A percentile compares a stretch with the other conserved stretches of the same genome.
phyloP scores from a whole-genome alignment of 2,113 vertebrate genomes.

The Phylloscopus whistleri region DNA sequence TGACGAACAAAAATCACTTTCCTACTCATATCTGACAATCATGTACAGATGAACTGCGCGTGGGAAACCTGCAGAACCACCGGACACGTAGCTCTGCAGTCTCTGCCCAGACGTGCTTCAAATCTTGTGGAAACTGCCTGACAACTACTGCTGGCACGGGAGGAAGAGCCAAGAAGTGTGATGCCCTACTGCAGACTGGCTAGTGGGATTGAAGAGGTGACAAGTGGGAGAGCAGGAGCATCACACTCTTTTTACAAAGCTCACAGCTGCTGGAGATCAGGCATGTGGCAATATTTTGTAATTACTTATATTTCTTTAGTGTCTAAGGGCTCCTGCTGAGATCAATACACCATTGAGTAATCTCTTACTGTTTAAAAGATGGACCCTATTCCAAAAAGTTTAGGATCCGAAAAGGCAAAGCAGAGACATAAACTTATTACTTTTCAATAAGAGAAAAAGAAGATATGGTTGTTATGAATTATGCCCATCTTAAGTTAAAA shows the following conservation, averaged over 20 bases:
- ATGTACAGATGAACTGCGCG: neutral
- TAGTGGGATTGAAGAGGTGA: neutral
- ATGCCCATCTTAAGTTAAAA: neutral
- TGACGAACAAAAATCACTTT: neutral
- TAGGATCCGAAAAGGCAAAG: neutral
- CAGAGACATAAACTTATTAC: neutral
- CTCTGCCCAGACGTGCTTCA: neutral
- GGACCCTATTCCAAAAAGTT: neutral
- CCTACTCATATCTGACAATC: neutral
- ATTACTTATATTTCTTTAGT: constrained; percentile 3
- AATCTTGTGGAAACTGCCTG: neutral
- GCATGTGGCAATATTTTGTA: neutral
- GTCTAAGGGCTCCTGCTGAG: neutral
- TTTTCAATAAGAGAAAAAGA: neutral
- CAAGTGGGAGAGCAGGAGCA: neutral
- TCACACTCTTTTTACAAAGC: neutral
- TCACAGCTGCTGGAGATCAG: neutral
- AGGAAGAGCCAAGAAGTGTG: neutral
- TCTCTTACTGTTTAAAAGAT: neutral
- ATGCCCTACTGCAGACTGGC: neutral
- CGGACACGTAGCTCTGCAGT: neutral
- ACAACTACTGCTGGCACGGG: neutral
- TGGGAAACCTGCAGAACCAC: neutral
- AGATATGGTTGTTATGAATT: neutral
- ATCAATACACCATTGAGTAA: neutral